Percentiles rank a stretch among this genome's conserved stretches.
Evolutionary conservation across 2,888 invertebrate species (phyloP).

Genomic region (Sinotaia quadrata): DNA sequence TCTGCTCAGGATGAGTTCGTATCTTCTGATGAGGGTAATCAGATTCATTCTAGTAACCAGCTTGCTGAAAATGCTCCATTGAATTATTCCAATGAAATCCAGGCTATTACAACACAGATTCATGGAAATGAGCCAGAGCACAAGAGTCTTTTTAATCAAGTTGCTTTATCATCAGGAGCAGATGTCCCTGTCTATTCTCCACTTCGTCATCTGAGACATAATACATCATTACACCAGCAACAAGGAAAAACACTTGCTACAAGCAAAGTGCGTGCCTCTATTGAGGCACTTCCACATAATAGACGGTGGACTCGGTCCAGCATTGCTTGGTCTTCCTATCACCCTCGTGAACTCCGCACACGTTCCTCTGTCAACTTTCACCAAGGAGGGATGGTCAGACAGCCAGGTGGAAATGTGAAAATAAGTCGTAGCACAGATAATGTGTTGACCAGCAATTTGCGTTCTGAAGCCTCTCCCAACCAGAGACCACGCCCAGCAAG

Average conservation of each 20-base stretch:
- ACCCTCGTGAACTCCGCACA: slow-evolving; percentile 58
- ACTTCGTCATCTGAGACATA: neutral
- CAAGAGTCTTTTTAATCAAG: neutral
- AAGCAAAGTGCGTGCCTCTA: slow-evolving; percentile 21
- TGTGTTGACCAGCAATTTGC: slow-evolving; percentile 14
- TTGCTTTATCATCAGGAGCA: neutral
- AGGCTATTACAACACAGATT: neutral
- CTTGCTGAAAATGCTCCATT: neutral
- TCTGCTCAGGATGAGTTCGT: neutral
- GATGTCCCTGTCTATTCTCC: neutral
- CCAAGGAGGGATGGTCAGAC: neutral
- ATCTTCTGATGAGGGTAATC: neutral
- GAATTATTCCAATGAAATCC: slow-evolving; percentile 14
- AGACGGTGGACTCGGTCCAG: slow-evolving; percentile 61
- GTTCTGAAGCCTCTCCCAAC: neutral
- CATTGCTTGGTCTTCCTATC: slow-evolving; percentile 60
- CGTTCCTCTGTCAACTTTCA: slow-evolving; percentile 43
- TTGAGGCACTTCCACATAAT: slow-evolving; percentile 7
- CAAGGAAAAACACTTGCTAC: neutral
- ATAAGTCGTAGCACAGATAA: slow-evolving; percentile 32
- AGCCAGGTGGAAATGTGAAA: slow-evolving; percentile 11
- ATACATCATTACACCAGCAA: neutral
- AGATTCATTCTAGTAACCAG: neutral
- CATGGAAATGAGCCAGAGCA: neutral
- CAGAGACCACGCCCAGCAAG: slow-evolving; percentile 42